Percentiles rank a stretch among this genome's conserved stretches.
Evolutionary conservation across 2,797 vertebrate genomes (phyloP).

Genomic region (Stomatorhinus walkeri): DNA sequence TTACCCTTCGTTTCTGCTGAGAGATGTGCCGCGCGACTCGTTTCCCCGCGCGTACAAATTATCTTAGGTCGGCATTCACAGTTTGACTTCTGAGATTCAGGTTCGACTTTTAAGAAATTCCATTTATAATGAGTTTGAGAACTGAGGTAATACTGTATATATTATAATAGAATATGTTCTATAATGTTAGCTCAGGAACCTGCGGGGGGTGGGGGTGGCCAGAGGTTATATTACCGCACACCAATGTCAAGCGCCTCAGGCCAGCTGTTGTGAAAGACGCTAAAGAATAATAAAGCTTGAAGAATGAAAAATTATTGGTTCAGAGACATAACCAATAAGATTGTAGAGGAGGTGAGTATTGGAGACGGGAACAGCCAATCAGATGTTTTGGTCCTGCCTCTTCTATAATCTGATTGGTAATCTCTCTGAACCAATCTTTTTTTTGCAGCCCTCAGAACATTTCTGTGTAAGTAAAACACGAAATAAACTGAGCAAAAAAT

Average conservation of each 20-base stretch:
- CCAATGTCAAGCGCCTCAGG: neutral
- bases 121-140: too few relatives aligned
- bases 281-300: neutral
- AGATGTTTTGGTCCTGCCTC: neutral
- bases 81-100: too few relatives aligned
- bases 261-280: neutral
- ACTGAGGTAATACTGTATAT: too few relatives aligned
- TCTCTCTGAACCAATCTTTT: neutral
- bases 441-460: neutral
- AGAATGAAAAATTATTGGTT: neutral
- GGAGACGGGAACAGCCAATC: neutral
- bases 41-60: too few relatives aligned
- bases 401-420: neutral
- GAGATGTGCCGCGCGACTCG: too few relatives aligned
- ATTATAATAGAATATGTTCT: neutral
- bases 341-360: neutral
- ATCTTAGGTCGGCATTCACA: too few relatives aligned
- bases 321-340: neutral
- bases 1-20: too few relatives aligned
- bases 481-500: neutral
- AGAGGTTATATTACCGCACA: neutral
- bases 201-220: neutral
- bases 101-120: too few relatives aligned
- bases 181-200: neutral
- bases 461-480: neutral